A percentile compares a stretch with the other conserved stretches of the same genome.
Evolutionary conservation across 2,888 invertebrate genomes (phyloP).

Genomic region (Aproaerema taeniolella): DNA sequence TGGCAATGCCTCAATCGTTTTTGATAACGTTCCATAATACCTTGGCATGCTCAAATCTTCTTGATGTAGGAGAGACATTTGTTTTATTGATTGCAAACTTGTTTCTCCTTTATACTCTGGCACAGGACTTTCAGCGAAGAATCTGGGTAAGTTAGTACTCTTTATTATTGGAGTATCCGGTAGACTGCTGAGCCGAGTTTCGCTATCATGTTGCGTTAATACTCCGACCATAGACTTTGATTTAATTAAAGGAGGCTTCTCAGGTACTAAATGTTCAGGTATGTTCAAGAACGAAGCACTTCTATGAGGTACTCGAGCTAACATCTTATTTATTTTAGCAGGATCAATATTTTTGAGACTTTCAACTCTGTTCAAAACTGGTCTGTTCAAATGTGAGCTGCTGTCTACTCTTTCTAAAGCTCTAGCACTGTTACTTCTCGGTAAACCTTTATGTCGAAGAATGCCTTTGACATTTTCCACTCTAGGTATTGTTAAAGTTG

Average conservation of each 20-base stretch:
- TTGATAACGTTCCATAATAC: constrained; percentile 70
- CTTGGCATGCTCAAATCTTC: constrained; percentile 81
- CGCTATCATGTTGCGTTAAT: constrained; percentile 40
- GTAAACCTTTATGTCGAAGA: constrained; percentile 40
- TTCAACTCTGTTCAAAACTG: constrained; percentile 57
- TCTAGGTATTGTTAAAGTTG: constrained; percentile 52
- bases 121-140: constrained; percentile 62
- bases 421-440: constrained; percentile 58
- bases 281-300: constrained; percentile 71
- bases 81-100: constrained; percentile 66
- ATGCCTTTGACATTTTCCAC: constrained; percentile 67
- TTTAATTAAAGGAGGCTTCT: constrained; percentile 58
- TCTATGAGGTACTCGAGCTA: constrained; percentile 62
- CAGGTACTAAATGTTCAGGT: constrained; percentile 57
- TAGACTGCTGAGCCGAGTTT: constrained; percentile 53
- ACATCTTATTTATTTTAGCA: constrained; percentile 55
- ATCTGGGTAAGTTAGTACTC: constrained; percentile 64
- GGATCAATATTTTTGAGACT: constrained; percentile 65
- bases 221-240: constrained; percentile 66
- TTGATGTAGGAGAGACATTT: constrained; percentile 70
- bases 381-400: constrained; percentile 37
- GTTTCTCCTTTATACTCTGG: constrained; percentile 63
- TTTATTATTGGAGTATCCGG: constrained; percentile 71
- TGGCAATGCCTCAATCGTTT: constrained; percentile 38
- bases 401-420: constrained; percentile 57